Percentiles rank a stretch among this genome's conserved stretches.
Conservation (phyloP, 2,113 vertebrate species). For the Sylvietta virens region DNA sequence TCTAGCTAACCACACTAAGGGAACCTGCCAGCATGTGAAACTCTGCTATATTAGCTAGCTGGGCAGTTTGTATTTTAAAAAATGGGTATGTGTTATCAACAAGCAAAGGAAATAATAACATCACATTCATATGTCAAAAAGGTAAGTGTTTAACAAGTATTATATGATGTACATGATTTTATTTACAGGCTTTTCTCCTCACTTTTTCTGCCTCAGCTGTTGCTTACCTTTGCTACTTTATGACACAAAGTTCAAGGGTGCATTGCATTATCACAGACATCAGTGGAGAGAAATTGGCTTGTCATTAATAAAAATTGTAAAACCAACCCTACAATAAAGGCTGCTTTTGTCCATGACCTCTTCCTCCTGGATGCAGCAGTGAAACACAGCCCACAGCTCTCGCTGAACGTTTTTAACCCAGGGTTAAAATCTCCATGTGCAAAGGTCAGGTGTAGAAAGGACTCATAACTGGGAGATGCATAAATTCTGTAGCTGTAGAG, state of each 20-base stretch:
- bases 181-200: conserved; percentile 10
- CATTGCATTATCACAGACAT: conserved; percentile 21
- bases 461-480: neutral
- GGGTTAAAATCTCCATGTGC: neutral
- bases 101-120: neutral
- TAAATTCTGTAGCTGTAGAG: neutral
- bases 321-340: neutral
- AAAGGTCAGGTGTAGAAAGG: neutral
- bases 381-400: neutral
- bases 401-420: neutral
- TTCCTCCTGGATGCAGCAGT: neutral
- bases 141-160: neutral
- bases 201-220: conserved; percentile 10
- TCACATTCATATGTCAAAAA: neutral
- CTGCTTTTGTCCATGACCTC: neutral
- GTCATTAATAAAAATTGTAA: conserved; percentile 29
- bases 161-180: neutral
- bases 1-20: neutral
- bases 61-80: neutral
- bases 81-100: neutral
- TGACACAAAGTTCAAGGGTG: conserved; percentile 19
- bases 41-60: neutral
- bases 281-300: conserved; percentile 9
- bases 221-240: conserved; percentile 36
- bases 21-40: neutral